These are phyloP conservation scores for Ciconia boyciana DNA, from an alignment of 2,113 vertebrate genomes.

Conservation along the genomic window DNA sequence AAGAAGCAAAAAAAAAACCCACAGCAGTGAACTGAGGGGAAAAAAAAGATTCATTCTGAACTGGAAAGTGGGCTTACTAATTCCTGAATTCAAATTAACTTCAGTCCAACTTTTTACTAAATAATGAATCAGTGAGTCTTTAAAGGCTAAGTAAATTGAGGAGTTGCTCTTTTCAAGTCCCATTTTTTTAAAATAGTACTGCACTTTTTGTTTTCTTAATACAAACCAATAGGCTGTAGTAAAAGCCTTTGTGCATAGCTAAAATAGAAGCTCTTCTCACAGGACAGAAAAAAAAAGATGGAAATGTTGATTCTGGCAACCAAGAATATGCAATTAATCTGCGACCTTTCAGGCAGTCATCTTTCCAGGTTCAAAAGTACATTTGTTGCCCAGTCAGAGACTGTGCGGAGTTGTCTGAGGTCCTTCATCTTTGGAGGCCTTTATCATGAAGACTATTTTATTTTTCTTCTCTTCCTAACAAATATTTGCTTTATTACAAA, in stretches of 20 bases:
- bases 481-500: neutral
- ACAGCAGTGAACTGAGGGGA: neutral
- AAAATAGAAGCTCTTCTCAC: constrained; percentile 1
- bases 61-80: neutral
- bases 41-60: neutral
- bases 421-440: neutral
- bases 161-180: neutral
- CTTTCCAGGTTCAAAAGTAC: neutral
- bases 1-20: neutral
- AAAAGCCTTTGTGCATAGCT: constrained; percentile 20
- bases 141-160: neutral
- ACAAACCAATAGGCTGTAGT: neutral
- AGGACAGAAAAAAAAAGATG: constrained; percentile 8
- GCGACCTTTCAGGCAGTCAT: neutral
- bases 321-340: neutral
- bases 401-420: neutral
- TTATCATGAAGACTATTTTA: neutral
- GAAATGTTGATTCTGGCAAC: constrained; percentile 39
- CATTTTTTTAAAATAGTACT: neutral
- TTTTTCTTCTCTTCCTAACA: neutral
- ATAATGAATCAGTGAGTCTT: neutral
- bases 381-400: neutral
- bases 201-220: constrained; percentile 11
- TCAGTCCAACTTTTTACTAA: neutral
- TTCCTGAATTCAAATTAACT: neutral